Percentiles rank a stretch among this genome's conserved stretches.
These are phyloP conservation scores for Ormyrus nitidulus DNA, from an alignment of 2,888 invertebrate genomes.

Conservation along the genomic window DNA sequence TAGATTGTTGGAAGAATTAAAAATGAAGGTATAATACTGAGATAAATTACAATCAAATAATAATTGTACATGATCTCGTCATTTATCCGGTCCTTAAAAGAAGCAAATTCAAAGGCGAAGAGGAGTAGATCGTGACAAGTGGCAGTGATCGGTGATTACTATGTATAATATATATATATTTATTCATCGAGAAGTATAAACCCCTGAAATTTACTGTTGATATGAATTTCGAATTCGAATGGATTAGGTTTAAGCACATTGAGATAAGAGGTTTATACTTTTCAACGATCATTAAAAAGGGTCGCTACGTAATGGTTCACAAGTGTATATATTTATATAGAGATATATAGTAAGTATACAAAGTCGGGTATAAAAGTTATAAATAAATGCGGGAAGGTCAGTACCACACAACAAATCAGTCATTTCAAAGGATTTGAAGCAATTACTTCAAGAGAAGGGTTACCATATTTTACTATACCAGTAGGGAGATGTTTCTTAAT, in stretches of 20 bases:
- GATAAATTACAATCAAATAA: slow-evolving; percentile 14
- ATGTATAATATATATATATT: slow-evolving; percentile 51
- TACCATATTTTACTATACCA: slow-evolving; percentile 10
- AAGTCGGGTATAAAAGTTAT: slow-evolving; percentile 37
- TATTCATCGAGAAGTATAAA: slow-evolving; percentile 42
- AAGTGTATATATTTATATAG: slow-evolving; percentile 63
- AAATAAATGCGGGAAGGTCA: slow-evolving; percentile 63
- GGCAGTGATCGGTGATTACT: slow-evolving; percentile 58
- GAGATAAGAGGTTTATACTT: slow-evolving; percentile 48
- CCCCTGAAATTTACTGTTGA: slow-evolving; percentile 13
- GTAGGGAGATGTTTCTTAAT: background rate
- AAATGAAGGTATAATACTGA: background rate
- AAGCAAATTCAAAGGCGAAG: slow-evolving; percentile 40
- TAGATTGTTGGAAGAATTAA: background rate
- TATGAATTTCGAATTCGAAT: background rate
- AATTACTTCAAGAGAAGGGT: slow-evolving; percentile 32
- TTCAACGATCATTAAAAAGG: slow-evolving; percentile 57
- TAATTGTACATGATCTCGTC: slow-evolving; percentile 31
- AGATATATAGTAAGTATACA: slow-evolving; percentile 39
- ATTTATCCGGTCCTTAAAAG: slow-evolving; percentile 29
- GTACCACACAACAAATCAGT: slow-evolving; percentile 65
- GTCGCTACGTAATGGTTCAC: slow-evolving; percentile 75
- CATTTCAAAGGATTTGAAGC: slow-evolving; percentile 50
- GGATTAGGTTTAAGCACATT: background rate
- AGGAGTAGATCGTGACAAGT: slow-evolving; percentile 52